Evolutionary conservation across 2,888 invertebrate species (phyloP).

Genomic region (Scaptomyza flava): DNA sequence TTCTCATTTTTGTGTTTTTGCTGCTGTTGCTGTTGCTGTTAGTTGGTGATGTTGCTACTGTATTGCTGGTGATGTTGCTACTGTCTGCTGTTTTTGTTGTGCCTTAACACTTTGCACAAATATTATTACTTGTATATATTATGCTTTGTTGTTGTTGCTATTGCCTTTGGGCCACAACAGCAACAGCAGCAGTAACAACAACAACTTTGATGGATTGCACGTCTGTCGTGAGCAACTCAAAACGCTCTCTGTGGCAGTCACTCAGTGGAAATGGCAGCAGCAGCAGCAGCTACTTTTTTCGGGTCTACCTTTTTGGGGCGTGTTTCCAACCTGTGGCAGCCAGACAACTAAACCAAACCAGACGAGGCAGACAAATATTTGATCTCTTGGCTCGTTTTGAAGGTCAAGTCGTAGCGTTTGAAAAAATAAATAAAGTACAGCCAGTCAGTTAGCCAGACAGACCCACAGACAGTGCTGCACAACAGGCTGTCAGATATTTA

Average conservation of each 20-base stretch:
- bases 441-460: background rate
- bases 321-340: conserved; percentile 24
- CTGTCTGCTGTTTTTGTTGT: conserved; percentile 64
- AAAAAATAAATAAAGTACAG: conserved; percentile 26
- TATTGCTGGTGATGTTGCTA: conserved; percentile 40
- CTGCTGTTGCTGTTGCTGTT: conserved; percentile 12
- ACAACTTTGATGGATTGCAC: conserved; percentile 73
- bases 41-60: conserved; percentile 36
- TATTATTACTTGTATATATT: conserved; percentile 69
- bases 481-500: background rate
- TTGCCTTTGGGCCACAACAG: conserved; percentile 49
- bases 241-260: conserved; percentile 15
- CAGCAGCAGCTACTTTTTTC: conserved; percentile 30
- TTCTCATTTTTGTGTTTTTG: conserved; percentile 9
- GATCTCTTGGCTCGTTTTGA: conserved; percentile 47
- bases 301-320: conserved; percentile 53
- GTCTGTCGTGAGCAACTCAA: conserved; percentile 65
- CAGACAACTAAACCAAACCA: conserved; percentile 14
- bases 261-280: conserved; percentile 42
- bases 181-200: conserved; percentile 14
- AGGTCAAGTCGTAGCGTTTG: conserved; percentile 42
- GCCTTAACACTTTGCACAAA: conserved; percentile 79
- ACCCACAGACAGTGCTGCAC: background rate
- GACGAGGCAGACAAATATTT: conserved; percentile 34
- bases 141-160: conserved; percentile 36